Evolutionary conservation across 2,888 invertebrate genomes (phyloP), one percentile per base, ranked within the genome.

Genomic region (Chironomus tentans): DNA sequence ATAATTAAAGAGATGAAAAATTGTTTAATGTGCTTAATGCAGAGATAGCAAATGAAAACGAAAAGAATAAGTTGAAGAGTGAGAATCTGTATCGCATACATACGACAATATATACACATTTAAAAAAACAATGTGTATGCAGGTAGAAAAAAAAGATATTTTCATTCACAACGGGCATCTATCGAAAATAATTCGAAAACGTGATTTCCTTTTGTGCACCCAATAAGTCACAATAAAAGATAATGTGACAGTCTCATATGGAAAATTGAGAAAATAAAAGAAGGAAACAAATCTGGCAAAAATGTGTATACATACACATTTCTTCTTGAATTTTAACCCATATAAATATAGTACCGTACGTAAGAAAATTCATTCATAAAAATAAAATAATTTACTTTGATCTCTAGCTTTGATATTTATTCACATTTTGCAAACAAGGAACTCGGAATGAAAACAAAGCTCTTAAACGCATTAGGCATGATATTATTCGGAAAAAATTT

Each of bases 181-280:
- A 65, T 24, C 22, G 24, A 65, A 65, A 65, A 22, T 24, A 65
- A 24, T 21, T 65, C 65, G 12, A 71, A 72, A 62, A 72, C 72
- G 72, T 72, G 72, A 62, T 72, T 72, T 72, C 72, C 72, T 72
- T 72, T 72, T 65, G 65, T 24, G 13, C 65, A 24, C 22, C 13
- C 22, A 65, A 12, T 65, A 22, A 65, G 22, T 65, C 65, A 62
- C 62, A 62, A 62, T 21, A n/a, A 18, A 65, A 65, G 22, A 65
- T 18, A 15, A 56, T 10, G 24, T 65, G 12, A 65, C 65, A 65
- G 21, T 65, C 50, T 15, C 15, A 15, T n/a, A 50, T n/a, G 50
- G 50, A 50, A 50, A 50, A 50, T 38, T 50, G 10, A 50, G 50
- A 50, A 50, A 50, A 38, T 50, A n/a, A 50, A 15, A 50, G 15